Evolutionary conservation across 2,888 invertebrate genomes (phyloP).

Genomic region (Idaea straminata): DNA sequence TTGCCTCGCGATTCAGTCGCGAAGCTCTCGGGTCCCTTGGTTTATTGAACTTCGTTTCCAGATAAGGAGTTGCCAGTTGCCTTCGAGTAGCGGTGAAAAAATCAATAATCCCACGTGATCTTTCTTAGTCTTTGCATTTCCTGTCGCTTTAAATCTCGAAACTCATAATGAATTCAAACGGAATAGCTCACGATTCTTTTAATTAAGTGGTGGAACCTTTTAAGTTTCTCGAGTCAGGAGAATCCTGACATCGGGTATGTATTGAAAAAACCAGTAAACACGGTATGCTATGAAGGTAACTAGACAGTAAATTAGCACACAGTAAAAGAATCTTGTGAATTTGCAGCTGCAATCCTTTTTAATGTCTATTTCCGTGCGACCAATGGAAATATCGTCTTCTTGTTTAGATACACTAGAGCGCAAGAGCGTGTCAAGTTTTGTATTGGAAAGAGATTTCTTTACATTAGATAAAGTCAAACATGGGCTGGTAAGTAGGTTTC

Average conservation of each 20-base stretch:
- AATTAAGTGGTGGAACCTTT: conserved; percentile 60
- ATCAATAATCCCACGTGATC: conserved; percentile 53
- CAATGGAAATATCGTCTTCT: conserved; percentile 68
- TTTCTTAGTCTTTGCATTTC: conserved; percentile 65
- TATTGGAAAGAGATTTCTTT: conserved; percentile 34
- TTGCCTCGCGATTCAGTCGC: conserved; percentile 64
- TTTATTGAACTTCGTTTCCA: conserved; percentile 70
- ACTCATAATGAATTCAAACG: conserved; percentile 30
- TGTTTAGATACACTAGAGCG: conserved; percentile 66
- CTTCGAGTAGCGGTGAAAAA: conserved; percentile 55
- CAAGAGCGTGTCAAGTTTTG: conserved; percentile 39
- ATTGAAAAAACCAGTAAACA: conserved; percentile 33
- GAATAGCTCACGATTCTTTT: conserved; percentile 57
- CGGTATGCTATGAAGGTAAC: conserved; percentile 38
- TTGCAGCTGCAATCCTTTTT: conserved; percentile 59
- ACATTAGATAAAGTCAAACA: conserved; percentile 56
- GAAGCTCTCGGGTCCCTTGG: conserved; percentile 54
- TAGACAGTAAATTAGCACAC: conserved; percentile 69
- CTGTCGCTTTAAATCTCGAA: conserved; percentile 53
- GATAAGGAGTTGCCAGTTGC: conserved; percentile 50
- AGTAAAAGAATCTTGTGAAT: conserved; percentile 66
- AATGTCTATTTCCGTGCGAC: conserved; percentile 68
- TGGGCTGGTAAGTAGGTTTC: conserved; percentile 43
- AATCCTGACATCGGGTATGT: conserved; percentile 23
- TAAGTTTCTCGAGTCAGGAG: conserved; percentile 50